Percentiles rank a stretch among this genome's conserved stretches.
Evolutionary conservation across 1,140 invertebrate species (phyloP).

Genomic region (Pseudomyrmex flavicornis): DNA sequence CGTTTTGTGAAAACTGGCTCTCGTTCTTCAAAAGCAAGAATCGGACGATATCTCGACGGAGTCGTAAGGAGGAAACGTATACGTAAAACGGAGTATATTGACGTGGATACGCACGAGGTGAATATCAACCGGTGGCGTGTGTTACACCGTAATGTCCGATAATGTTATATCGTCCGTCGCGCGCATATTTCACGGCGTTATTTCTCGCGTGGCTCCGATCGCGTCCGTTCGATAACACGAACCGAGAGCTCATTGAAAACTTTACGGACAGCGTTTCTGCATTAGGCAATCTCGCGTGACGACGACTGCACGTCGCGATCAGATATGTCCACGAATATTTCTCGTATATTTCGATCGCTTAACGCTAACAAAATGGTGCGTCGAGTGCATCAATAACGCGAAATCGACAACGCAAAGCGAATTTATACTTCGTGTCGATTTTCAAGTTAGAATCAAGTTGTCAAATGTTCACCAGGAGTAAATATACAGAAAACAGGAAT

Average conservation of each 20-base stretch:
- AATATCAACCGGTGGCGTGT: background rate
- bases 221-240: background rate
- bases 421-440: no score
- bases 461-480: no score
- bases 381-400: background rate
- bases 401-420: background rate
- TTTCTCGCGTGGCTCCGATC: slow-evolving; percentile 12
- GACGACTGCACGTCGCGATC: slow-evolving; percentile 4
- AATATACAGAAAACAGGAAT: no score
- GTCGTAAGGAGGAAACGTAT: slow-evolving; percentile 13
- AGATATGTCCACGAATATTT: slow-evolving; percentile 2
- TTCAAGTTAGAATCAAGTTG: no score
- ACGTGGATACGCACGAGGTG: background rate
- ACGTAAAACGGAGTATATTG: background rate
- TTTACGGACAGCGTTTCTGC: slow-evolving; percentile 18
- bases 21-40: background rate
- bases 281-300: slow-evolving; percentile 36
- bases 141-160: slow-evolving; percentile 5
- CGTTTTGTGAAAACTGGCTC: slow-evolving; percentile 5
- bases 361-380: background rate
- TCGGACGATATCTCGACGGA: slow-evolving; percentile 6
- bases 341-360: background rate
- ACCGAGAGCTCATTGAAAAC: slow-evolving; percentile 30
- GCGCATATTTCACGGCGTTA: slow-evolving; percentile 24
- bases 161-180: slow-evolving; percentile 21